These are phyloP conservation scores for Spilosoma lubricipeda DNA, from an alignment of 2,888 invertebrate genomes.

Conservation along the genomic window DNA sequence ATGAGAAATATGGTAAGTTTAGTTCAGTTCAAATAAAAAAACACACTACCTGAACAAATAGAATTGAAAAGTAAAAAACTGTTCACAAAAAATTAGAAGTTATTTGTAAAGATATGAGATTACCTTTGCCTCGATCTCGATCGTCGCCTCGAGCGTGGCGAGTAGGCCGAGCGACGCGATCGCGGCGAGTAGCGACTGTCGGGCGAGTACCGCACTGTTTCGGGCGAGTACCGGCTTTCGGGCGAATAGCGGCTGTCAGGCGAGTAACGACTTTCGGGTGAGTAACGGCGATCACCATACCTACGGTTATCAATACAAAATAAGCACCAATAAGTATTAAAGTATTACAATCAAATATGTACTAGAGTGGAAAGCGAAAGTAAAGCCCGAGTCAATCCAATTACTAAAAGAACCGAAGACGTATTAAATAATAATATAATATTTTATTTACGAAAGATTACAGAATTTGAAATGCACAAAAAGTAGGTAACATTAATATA, in stretches of 20 bases:
- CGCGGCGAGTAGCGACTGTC: slow-evolving; percentile 76
- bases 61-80: not conserved
- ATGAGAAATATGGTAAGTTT: not conserved
- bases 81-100: not conserved
- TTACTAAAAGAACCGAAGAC: not conserved
- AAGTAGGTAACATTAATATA: no score
- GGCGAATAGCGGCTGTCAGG: slow-evolving; percentile 85
- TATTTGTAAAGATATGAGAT: not conserved
- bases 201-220: slow-evolving; percentile 78
- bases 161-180: slow-evolving; percentile 61
- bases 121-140: slow-evolving; percentile 73
- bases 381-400: not conserved
- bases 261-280: slow-evolving; percentile 79
- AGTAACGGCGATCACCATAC: slow-evolving; percentile 79
- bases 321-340: not conserved
- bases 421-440: not conserved
- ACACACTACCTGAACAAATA: not conserved
- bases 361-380: not conserved
- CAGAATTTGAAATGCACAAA: no score
- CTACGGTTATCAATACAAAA: slow-evolving; percentile 38
- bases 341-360: not conserved
- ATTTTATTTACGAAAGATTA: no score
- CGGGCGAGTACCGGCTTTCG: slow-evolving; percentile 81
- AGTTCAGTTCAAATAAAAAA: not conserved
- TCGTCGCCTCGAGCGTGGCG: slow-evolving; percentile 67